phyloP scores from a whole-genome alignment of 1,140 invertebrate genomes.

The Pygmarrhopalites habei region DNA sequence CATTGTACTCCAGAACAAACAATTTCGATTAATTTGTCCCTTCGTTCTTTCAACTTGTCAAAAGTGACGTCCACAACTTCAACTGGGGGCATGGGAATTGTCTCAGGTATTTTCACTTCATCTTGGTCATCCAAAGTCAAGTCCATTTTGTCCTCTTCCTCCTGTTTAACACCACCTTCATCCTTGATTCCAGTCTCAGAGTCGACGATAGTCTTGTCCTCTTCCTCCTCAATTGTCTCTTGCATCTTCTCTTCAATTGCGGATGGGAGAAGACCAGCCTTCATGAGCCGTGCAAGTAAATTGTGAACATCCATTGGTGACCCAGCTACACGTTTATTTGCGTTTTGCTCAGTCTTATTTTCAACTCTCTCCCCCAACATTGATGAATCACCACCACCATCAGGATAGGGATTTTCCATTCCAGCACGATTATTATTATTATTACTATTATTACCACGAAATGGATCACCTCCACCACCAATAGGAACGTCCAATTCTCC shows the following conservation, averaged over 20 bases:
- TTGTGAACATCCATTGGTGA: slow-evolving; percentile 65
- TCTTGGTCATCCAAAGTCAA: not conserved
- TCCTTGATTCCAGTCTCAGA: not conserved
- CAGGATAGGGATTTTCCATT: not conserved
- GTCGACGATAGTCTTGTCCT: not conserved
- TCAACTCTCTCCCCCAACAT: not conserved
- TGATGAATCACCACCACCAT: not conserved
- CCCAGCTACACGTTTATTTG: not conserved
- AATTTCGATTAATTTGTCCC: slow-evolving; percentile 56
- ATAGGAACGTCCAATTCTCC: no score
- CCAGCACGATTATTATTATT: no score
- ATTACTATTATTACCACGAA: no score
- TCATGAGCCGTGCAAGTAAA: slow-evolving; percentile 72
- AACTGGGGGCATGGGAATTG: slow-evolving; percentile 40
- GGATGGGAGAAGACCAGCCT: slow-evolving; percentile 65
- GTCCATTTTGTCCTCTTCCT: not conserved
- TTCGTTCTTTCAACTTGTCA: slow-evolving; percentile 48
- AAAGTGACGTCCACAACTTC: slow-evolving; percentile 31
- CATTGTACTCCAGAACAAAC: slow-evolving; percentile 88
- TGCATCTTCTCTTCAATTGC: slow-evolving; percentile 41
- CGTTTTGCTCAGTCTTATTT: not conserved
- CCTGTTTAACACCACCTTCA: not conserved
- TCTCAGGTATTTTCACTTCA: not conserved
- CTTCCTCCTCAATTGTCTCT: not conserved
- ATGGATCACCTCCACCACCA: no score